A percentile compares a stretch with the other conserved stretches of the same genome.
phyloP scores from a whole-genome alignment of 2,797 vertebrate genomes.

The Lepilemur ruficaudatus region DNA sequence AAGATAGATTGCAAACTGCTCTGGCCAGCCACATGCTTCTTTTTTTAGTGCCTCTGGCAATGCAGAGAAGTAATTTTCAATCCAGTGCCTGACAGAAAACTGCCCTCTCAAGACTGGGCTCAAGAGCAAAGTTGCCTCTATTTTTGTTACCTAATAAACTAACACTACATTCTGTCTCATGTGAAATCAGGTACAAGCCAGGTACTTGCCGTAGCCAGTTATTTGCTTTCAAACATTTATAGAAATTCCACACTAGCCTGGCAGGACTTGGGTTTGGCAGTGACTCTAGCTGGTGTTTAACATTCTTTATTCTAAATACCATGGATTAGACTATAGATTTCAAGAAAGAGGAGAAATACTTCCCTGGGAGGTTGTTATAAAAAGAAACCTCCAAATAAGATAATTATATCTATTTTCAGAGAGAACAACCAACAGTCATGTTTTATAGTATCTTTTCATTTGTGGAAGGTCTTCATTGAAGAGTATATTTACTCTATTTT shows the following conservation, averaged over 20 bases:
- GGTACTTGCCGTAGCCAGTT: not conserved
- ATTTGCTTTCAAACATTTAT: slow-evolving; percentile 54
- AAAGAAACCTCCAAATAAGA: slow-evolving; percentile 18
- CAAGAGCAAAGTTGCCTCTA: not conserved
- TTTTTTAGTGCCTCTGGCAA: not conserved
- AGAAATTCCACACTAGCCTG: slow-evolving; percentile 50
- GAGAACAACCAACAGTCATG: not conserved
- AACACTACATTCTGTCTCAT: not conserved
- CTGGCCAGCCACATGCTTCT: not conserved
- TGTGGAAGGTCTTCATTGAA: slow-evolving; percentile 30
- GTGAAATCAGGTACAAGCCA: not conserved
- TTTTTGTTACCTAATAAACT: not conserved
- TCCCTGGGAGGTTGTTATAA: slow-evolving; percentile 13
- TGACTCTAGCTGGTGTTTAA: not conserved
- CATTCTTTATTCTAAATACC: slow-evolving; percentile 33
- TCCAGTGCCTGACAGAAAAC: not conserved
- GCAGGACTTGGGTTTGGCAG: slow-evolving; percentile 35
- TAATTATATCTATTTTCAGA: slow-evolving; percentile 27
- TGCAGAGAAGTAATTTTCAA: not conserved
- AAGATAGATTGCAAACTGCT: not conserved
- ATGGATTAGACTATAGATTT: slow-evolving; percentile 29
- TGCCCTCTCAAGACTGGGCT: not conserved
- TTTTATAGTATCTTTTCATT: slow-evolving; percentile 37
- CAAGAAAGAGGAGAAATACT: slow-evolving; percentile 29
- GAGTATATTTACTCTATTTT: slow-evolving; percentile 10